Percentiles rank a stretch among this genome's conserved stretches.
Conservation (phyloP, 2,888 invertebrate species). For the Gryllus longicercus region DNA sequence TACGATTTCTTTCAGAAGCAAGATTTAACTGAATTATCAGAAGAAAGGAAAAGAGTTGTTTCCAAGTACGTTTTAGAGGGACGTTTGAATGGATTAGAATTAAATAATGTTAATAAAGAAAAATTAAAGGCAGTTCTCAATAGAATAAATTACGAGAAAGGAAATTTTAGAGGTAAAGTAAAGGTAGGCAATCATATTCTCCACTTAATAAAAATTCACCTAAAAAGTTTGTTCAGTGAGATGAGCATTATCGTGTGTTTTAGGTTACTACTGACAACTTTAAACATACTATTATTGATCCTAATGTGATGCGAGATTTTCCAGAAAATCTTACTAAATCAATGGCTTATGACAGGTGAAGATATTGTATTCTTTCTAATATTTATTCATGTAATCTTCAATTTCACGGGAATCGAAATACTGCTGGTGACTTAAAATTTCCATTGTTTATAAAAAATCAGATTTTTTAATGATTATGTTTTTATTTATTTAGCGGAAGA, state of each 20-base stretch:
- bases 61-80: conserved; percentile 79
- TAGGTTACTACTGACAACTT: conserved; percentile 62
- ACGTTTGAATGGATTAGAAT: conserved; percentile 73
- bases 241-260: not conserved
- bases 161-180: conserved; percentile 64
- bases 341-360: conserved; percentile 59
- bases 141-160: conserved; percentile 57
- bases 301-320: conserved; percentile 65
- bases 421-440: not conserved
- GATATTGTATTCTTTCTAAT: not conserved
- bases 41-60: conserved; percentile 67
- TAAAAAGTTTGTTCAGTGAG: conserved; percentile 18
- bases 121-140: conserved; percentile 55
- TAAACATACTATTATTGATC: conserved; percentile 63
- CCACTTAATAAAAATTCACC: not conserved
- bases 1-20: too few relatives aligned
- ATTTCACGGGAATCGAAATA: too few relatives aligned
- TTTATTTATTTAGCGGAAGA: too few relatives aligned
- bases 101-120: conserved; percentile 54
- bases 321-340: conserved; percentile 64
- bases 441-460: too few relatives aligned
- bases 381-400: too few relatives aligned
- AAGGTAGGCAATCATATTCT: conserved; percentile 30
- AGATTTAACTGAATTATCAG: conserved; percentile 38
- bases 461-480: too few relatives aligned